Evolutionary conservation across 2,888 invertebrate species (phyloP), one percentile per base, ranked within the genome.

Genomic region (Chalcis sispes): DNA sequence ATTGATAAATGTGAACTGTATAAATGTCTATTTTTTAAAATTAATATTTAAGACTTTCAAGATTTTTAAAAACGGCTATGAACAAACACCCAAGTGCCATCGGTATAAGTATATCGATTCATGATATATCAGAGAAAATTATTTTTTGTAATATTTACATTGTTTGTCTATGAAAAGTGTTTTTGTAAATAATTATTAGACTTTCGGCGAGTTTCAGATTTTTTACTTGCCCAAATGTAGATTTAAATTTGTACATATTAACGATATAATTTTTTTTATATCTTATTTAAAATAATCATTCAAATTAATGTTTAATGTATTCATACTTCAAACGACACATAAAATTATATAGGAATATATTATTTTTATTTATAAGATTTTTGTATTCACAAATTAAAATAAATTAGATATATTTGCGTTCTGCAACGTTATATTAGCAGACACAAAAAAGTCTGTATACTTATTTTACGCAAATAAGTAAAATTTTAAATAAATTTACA

Each of bases 21-120:
- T 58, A 64, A 40, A 72, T 66, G 27, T 0, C 20, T 27, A 52
- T 48, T 23, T 27, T 52, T 7, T 13, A 59, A 50, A 65, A 66
- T 36, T 29, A 58, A 52, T 75, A 48, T 61, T 59, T 46, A 71
- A 2, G 29, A 46, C 56, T 1, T 29, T 62, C 27, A 48, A 20
- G n/a, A 23, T n/a, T 48, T 52, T 70, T 64, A 18, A 2, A 46
- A 71, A 13, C 27, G 58, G 50, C 64, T 70, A 69, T 56, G 74
- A 74, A 48, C 7, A 65, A 79, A 80, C 77, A 76, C 78, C 76
- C 25, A 79, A 77, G 73, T 74, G 70, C 71, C 75, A 77, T 67
- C 40, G 59, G 59, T 65, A 52, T 15, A 7, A 56, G 23, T 61
- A 61, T 76, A 71, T 74, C 69, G 72, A 80, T 75, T 72, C 20